Conservation (phyloP, 1,140 invertebrate genomes). For the Calephelis virginiensis region DNA sequence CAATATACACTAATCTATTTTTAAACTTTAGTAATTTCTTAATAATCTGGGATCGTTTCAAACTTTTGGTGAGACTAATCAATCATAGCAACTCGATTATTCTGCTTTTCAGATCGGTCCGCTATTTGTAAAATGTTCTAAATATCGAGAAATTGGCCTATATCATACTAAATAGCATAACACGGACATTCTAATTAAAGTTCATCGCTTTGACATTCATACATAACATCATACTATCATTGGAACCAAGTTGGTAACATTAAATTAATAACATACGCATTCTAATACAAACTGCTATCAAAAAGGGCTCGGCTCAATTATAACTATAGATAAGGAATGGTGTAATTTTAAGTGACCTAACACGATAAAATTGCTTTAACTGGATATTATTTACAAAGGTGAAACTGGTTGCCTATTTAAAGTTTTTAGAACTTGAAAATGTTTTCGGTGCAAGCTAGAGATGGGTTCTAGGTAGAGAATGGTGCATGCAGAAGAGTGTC, state of each 20-base stretch:
- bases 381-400: conserved; percentile 51
- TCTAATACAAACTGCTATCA: conserved; percentile 72
- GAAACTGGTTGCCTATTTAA: conserved; percentile 46
- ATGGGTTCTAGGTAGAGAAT: conserved; percentile 76
- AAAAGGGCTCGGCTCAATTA: conserved; percentile 68
- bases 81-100: conserved; percentile 52
- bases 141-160: conserved; percentile 54
- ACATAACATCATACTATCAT: conserved; percentile 73
- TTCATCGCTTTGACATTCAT: conserved; percentile 78
- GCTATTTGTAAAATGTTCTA: conserved; percentile 58
- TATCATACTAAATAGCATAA: conserved; percentile 74
- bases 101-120: conserved; percentile 65
- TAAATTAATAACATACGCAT: conserved; percentile 65
- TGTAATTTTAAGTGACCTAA: conserved; percentile 66
- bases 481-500: conserved; percentile 71
- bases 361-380: conserved; percentile 61
- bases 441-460: conserved; percentile 72
- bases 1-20: conserved; percentile 79
- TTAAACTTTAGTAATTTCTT: conserved; percentile 78
- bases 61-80: conserved; percentile 71
- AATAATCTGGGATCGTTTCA: conserved; percentile 71
- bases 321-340: conserved; percentile 65
- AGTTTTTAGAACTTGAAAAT: conserved; percentile 58
- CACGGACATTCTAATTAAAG: conserved; percentile 76
- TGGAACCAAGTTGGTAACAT: conserved; percentile 67